Base-by-base conservation (phyloP, 2,797 vertebrate species). In the Hylomyscus alleni region DNA sequence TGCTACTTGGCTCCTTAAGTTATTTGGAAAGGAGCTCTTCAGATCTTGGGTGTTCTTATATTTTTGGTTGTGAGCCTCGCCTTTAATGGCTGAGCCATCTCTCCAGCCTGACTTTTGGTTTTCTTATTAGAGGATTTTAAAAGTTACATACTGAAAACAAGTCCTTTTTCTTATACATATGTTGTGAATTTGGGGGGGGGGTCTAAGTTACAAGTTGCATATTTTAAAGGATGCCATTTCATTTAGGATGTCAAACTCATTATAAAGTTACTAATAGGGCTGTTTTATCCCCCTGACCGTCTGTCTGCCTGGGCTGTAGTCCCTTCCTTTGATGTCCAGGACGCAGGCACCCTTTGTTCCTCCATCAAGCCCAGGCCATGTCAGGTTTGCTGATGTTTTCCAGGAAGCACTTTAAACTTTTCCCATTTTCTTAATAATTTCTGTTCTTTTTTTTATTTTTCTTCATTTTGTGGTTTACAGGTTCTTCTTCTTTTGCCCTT, bases 181-280 rank as follows among this genome's bases (percentile, higher is more conserved):
- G 78, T 89, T 86, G 60, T 93, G 72, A 95, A 75, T 82, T 22
- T 93, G 91, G 75, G 40, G 73, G 86, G 6, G 0, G 0, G n/a
- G 6, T 67, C 20, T 93, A 24, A 58, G 6, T 92, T 93, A n/a
- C 54, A 87, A 85, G 31, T 67, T 95, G 0, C 80, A 80, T 84
- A 91, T 96, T 95, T 89, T 89, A 40, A 40, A 93, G 69, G 29
- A n/a, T 14, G 78, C 81, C 65, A 94, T 88, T 91, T 96, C 29
- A 34, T 89, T 60, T 88, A 77, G 31, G 34, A 77, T 75, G 19
- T 91, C 62, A 78, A 83, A 54, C 76, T 87, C 95, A 50, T 73
- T 67, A 88, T 89, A 78, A 56, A 96, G 31, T 62, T 92, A 67
- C 60, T 62, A 56, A 31, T 77, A 54, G 78, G 76, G 80, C n/a